Evolutionary conservation across 2,797 vertebrate genomes (phyloP).

Genomic region (Pseudochirops corinnae): DNA sequence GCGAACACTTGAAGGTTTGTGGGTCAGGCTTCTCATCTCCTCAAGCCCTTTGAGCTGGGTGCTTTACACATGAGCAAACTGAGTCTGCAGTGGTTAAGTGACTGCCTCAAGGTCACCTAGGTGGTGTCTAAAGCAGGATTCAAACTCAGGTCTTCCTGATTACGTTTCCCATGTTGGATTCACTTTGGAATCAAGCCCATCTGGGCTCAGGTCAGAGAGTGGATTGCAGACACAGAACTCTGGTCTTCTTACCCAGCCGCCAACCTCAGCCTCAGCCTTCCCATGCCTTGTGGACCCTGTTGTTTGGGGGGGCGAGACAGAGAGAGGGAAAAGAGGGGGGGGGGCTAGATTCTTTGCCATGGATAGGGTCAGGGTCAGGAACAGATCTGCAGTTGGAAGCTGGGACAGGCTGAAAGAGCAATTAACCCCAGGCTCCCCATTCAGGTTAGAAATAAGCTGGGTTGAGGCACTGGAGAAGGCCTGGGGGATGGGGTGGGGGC

Average conservation of each 20-base stretch:
- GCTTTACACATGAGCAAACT: no score
- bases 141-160: not conserved
- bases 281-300: no score
- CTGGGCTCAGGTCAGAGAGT: not conserved
- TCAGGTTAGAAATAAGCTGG: not conserved
- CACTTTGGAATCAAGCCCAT: not conserved
- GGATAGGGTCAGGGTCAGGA: not conserved
- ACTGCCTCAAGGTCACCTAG: no score
- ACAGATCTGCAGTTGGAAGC: accelerated
- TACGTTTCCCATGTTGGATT: not conserved
- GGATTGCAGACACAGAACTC: no score
- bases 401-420: not conserved
- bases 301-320: accelerated
- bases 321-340: no score
- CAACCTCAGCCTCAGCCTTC: no score
- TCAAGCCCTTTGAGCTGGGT: no score
- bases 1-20: no score
- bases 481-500: not conserved
- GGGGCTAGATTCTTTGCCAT: no score
- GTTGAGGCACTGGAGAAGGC: not conserved
- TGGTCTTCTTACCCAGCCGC: no score
- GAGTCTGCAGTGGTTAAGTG: no score
- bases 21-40: no score
- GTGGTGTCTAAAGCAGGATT: not conserved
- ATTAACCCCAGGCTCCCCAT: not conserved